phyloP scores from a whole-genome alignment of 2,888 invertebrate genomes.

The Dasysyrphus tricinctus region DNA sequence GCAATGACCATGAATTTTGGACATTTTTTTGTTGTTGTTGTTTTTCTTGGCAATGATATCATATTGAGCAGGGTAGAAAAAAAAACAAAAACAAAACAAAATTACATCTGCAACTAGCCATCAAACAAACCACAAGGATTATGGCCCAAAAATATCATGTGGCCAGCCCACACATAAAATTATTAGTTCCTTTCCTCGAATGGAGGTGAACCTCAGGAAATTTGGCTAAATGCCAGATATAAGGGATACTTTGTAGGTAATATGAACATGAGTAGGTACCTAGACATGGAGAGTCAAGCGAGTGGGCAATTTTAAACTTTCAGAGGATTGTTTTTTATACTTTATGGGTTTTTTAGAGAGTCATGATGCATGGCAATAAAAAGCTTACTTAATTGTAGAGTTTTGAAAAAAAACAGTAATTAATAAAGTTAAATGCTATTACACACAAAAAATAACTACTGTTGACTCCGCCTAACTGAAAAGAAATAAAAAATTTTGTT shows the following conservation, averaged over 20 bases:
- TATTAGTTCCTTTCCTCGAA: not conserved
- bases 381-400: no score
- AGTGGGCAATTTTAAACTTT: not conserved
- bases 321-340: not conserved
- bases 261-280: not conserved
- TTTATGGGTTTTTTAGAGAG: no score
- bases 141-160: slow-evolving; percentile 1
- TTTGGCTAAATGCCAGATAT: not conserved
- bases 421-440: no score
- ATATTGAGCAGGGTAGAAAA: no score
- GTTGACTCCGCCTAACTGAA: no score
- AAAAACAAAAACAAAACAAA: not conserved
- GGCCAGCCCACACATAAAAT: not conserved
- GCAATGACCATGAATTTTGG: slow-evolving; percentile 14
- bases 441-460: no score
- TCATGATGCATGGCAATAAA: no score
- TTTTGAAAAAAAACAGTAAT: no score
- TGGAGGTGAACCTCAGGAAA: slow-evolving; percentile 1
- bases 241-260: not conserved
- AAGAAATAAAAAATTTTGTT: no score
- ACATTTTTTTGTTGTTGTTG: not conserved
- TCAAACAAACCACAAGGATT: slow-evolving; percentile 15
- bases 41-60: not conserved
- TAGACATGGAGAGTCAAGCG: no score
- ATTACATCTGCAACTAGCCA: slow-evolving; percentile 12